A percentile compares a stretch with the other conserved stretches of the same genome.
Evolutionary conservation across 2,888 invertebrate genomes (phyloP).

Genomic region (Cremastinae sp.): DNA sequence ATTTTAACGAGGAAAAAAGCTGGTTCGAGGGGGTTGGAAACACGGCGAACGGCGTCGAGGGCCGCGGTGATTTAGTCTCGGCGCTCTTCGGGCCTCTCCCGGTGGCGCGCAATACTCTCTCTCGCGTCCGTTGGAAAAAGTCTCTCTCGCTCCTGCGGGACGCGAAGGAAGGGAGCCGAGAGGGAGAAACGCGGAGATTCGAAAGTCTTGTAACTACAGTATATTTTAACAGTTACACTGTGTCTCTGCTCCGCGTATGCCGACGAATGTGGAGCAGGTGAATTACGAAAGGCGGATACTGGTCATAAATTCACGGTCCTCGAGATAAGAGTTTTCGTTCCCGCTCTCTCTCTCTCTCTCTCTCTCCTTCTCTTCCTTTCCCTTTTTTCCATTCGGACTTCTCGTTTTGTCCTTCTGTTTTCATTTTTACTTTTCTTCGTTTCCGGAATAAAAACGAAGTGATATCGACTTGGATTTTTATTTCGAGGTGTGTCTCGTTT

Average conservation of each 20-base stretch:
- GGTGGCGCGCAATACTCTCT: background rate
- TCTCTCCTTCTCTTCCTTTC: slow-evolving; percentile 14
- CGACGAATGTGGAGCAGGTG: slow-evolving; percentile 60
- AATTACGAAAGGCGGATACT: slow-evolving; percentile 62
- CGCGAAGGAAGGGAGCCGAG: slow-evolving; percentile 10
- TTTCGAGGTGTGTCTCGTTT: background rate
- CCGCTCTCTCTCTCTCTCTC: slow-evolving; percentile 3
- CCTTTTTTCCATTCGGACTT: background rate
- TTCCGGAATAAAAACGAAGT: background rate
- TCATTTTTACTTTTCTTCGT: slow-evolving; percentile 22
- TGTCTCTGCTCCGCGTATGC: slow-evolving; percentile 32
- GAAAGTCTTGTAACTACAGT: slow-evolving; percentile 38
- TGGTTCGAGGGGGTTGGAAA: slow-evolving; percentile 15
- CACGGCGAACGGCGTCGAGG: slow-evolving; percentile 51
- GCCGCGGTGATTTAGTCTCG: slow-evolving; percentile 58
- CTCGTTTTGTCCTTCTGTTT: slow-evolving; percentile 4
- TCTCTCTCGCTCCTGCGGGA: slow-evolving; percentile 13
- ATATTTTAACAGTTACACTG: slow-evolving; percentile 44
- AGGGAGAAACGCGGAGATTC: slow-evolving; percentile 7
- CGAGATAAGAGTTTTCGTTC: slow-evolving; percentile 59
- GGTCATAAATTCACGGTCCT: slow-evolving; percentile 57
- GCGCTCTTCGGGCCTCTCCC: slow-evolving; percentile 29
- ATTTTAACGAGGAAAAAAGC: slow-evolving; percentile 64
- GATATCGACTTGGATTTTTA: slow-evolving; percentile 20
- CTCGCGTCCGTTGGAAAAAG: slow-evolving; percentile 23